Conservation (phyloP, 1,140 invertebrate species). For the Brachionus paranguensis region DNA sequence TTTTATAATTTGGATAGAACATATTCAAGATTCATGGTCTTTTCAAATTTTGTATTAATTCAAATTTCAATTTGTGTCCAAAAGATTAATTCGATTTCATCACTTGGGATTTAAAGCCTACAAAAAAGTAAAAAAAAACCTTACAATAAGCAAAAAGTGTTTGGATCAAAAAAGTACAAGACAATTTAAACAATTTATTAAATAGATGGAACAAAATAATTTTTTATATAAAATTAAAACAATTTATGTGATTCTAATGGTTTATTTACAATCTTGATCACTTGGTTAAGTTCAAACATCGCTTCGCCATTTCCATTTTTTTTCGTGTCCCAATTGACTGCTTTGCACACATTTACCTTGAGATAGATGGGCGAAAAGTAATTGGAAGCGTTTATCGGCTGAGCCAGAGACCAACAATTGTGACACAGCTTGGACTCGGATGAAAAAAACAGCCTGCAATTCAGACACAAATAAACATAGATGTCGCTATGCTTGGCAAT, state of each 20-base stretch:
- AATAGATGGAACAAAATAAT: neutral
- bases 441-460: slow-evolving; percentile 14
- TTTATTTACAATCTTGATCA: neutral
- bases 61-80: too few relatives aligned
- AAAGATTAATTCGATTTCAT: too few relatives aligned
- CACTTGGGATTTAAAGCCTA: too few relatives aligned
- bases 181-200: neutral
- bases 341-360: neutral
- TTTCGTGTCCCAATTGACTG: neutral
- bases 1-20: too few relatives aligned
- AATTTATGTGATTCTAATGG: neutral
- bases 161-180: neutral
- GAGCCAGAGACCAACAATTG: neutral
- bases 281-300: neutral
- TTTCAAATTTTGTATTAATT: too few relatives aligned
- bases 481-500: neutral
- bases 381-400: neutral
- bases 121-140: too few relatives aligned
- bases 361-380: slow-evolving; percentile 25
- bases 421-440: neutral
- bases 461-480: neutral
- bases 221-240: slow-evolving; percentile 1
- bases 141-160: too few relatives aligned
- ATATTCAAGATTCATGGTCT: too few relatives aligned
- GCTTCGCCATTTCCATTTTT: neutral